Conservation (phyloP, 1,140 invertebrate genomes). For the Drosophila pseudoananassae region DNA sequence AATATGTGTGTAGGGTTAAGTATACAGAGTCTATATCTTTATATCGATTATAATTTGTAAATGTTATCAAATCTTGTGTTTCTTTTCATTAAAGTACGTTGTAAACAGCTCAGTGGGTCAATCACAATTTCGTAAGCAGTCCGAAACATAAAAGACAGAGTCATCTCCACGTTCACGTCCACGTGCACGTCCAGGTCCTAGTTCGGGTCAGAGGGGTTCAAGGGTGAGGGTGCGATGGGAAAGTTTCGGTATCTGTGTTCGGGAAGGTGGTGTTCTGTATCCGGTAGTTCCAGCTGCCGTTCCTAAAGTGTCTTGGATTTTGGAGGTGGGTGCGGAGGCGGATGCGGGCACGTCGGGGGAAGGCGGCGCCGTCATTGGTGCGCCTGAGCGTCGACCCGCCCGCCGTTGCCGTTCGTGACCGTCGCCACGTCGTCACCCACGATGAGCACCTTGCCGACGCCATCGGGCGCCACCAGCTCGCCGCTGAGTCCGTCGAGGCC, state of each 20-base stretch:
- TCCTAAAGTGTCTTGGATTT: conserved; percentile 67
- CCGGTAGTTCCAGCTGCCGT: conserved; percentile 22
- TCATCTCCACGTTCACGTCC: conserved; percentile 11
- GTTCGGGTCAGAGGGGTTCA: neutral
- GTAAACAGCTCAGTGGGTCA: conserved; percentile 59
- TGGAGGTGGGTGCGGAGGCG: conserved; percentile 10
- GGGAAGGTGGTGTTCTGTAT: neutral
- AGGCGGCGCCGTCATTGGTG: conserved; percentile 58
- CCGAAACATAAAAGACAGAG: conserved; percentile 20
- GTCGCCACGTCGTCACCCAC: conserved; percentile 79
- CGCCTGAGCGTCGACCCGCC: conserved; percentile 29
- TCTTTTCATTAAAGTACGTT: conserved; percentile 57
- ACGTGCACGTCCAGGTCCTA: neutral
- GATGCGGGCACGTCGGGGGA: neutral
- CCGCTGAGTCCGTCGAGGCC: conserved; percentile 80
- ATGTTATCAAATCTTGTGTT: conserved; percentile 16
- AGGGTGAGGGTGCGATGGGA: neutral
- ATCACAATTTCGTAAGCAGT: conserved; percentile 62
- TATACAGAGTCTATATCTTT: conserved; percentile 19
- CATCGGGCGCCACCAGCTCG: conserved; percentile 82
- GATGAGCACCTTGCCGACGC: conserved; percentile 82
- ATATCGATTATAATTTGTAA: conserved; percentile 9
- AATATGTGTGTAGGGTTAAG: conserved; percentile 17
- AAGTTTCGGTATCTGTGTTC: neutral
- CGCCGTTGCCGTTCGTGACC: conserved; percentile 70